A percentile compares a stretch with the other conserved stretches of the same genome.
phyloP scores from a whole-genome alignment of 2,113 vertebrate species.

The Pseudonaja textilis region DNA sequence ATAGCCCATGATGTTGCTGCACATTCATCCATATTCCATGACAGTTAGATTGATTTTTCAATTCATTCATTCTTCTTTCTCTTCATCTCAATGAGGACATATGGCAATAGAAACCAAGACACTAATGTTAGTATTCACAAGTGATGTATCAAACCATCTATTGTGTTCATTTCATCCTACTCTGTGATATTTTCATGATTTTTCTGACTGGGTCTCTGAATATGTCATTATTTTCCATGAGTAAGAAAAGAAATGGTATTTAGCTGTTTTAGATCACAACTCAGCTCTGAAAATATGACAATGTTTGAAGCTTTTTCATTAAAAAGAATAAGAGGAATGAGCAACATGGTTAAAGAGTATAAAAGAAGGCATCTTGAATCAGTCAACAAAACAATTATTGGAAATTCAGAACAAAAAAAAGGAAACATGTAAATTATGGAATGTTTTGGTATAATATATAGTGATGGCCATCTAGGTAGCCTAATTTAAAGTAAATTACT shows the following conservation, averaged over 20 bases:
- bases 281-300: background rate
- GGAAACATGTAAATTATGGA: background rate
- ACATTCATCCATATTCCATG: background rate
- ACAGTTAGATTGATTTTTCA: background rate
- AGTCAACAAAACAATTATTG: background rate
- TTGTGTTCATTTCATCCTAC: background rate
- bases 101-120: background rate
- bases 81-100: background rate
- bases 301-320: background rate
- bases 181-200: background rate
- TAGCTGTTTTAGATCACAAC: constrained; percentile 3
- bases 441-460: background rate
- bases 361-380: background rate
- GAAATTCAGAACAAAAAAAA: background rate
- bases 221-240: background rate
- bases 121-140: background rate
- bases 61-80: background rate
- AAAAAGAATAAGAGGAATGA: background rate
- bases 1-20: background rate
- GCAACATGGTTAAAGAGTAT: background rate
- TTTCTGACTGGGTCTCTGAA: background rate
- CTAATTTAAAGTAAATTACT: background rate
- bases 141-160: background rate
- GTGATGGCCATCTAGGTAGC: background rate
- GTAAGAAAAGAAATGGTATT: background rate